Base-by-base conservation (phyloP, 2,113 vertebrate species). In the Cervus canadensis region DNA sequence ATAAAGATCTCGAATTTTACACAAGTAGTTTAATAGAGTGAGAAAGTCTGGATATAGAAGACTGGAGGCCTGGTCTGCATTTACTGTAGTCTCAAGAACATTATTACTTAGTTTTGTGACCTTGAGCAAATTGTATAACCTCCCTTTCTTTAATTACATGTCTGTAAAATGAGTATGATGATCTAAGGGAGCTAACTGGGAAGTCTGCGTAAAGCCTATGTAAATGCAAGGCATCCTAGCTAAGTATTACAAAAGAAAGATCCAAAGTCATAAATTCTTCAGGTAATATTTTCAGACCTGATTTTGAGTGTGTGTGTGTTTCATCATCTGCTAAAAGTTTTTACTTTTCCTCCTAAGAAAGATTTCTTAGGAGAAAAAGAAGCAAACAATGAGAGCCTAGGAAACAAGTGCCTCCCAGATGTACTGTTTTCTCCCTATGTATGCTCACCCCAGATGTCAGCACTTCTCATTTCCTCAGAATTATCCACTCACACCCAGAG, bases 331-430 rank as follows among this genome's bases (percentile, higher is more conserved):
- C 89, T 95, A 30, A 83, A 85, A 56, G 19, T 85, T 67, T 71
- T 81, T 78, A 93, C 64, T 36, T 23, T 71, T 71, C n/a, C n/a
- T 71, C 67, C 67, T 54, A 85, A 74, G 64, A 25, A 87, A 48
- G 45, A 94, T 90, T 82, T 92, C 91, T 95, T 95, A 85, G 89
- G 16, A 83, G 56, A 91, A 76, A 94, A 81, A 94, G n/a, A 82
- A 87, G 79, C 52, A 74, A 64, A 95, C 36, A 84, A 3, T 85
- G 36, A 86, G 56, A 86, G 40, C 48, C 54, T 25, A 26, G 43
- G 71, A 89, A 86, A 56, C 89, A 94, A 8, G 25, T 40, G 52
- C 26, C 4, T 17, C 30, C 52, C 64, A 93, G 85, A 60, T 76
- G 52, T 7, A 11, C 26, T 15, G 10, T 25, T 48, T 14, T 36